Evolutionary conservation across 1,140 invertebrate genomes (phyloP).

Genomic region (Drosophila hydei): DNA sequence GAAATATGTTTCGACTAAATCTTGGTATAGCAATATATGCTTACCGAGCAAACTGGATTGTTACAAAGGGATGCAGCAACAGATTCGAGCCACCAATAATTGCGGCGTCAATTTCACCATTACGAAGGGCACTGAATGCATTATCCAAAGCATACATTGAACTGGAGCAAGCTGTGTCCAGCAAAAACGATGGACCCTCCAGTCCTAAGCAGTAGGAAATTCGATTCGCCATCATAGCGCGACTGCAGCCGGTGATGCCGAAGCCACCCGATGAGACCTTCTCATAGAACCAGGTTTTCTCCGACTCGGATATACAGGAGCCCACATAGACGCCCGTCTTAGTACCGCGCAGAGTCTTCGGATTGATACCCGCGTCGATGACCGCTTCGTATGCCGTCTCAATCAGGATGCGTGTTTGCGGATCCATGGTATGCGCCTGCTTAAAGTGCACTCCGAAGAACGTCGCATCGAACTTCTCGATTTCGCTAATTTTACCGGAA

Average conservation of each 20-base stretch:
- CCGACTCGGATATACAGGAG: slow-evolving; percentile 90
- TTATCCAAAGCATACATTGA: slow-evolving; percentile 93
- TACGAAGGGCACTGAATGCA: slow-evolving; percentile 90
- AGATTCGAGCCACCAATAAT: slow-evolving; percentile 94
- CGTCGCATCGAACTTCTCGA: slow-evolving; percentile 85
- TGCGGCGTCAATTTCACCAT: slow-evolving; percentile 93
- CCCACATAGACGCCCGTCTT: slow-evolving; percentile 92
- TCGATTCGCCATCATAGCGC: slow-evolving; percentile 96
- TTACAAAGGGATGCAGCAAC: slow-evolving; percentile 93
- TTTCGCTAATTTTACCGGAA: slow-evolving; percentile 88
- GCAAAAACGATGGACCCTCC: slow-evolving; percentile 91
- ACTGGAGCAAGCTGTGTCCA: slow-evolving; percentile 96
- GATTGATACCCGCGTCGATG: slow-evolving; percentile 82
- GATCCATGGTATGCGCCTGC: slow-evolving; percentile 85
- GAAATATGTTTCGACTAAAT: neutral
- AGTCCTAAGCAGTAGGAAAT: slow-evolving; percentile 91
- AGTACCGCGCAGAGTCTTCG: slow-evolving; percentile 86
- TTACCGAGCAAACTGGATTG: slow-evolving; percentile 91
- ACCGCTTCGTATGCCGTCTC: slow-evolving; percentile 84
- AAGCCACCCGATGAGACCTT: slow-evolving; percentile 86
- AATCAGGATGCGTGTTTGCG: slow-evolving; percentile 85
- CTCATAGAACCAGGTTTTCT: slow-evolving; percentile 89
- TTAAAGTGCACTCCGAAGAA: slow-evolving; percentile 86
- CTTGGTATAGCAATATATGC: neutral
- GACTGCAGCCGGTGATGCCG: slow-evolving; percentile 91